Evolutionary conservation across 1,140 invertebrate genomes (phyloP).

Genomic region (Diachasma alloeum): DNA sequence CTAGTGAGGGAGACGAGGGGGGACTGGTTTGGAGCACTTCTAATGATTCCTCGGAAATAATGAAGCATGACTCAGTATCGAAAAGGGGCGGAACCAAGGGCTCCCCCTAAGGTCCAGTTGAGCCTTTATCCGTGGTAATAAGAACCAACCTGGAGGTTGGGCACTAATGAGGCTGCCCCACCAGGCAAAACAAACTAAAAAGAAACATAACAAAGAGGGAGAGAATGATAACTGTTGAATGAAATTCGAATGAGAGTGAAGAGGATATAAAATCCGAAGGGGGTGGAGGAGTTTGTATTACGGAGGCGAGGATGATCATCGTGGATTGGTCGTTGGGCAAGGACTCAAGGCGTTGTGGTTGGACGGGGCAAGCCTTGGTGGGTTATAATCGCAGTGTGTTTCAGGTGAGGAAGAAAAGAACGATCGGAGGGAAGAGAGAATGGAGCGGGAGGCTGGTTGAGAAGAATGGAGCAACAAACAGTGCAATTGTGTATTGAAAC

Average conservation of each 20-base stretch:
- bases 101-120: not conserved
- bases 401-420: conserved; percentile 30
- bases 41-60: conserved; percentile 37
- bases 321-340: conserved; percentile 54
- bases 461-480: not conserved
- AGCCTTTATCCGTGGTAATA: conserved; percentile 43
- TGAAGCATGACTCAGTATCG: conserved; percentile 34
- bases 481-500: not conserved
- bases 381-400: conserved; percentile 2
- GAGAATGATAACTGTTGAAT: not conserved
- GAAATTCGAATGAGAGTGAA: conserved; percentile 3
- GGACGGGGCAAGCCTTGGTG: conserved; percentile 37
- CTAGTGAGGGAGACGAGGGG: not conserved
- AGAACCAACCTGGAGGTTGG: conserved; percentile 47
- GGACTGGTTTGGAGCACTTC: conserved; percentile 23
- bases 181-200: not conserved
- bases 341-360: conserved; percentile 49
- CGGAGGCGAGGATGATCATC: conserved; percentile 54
- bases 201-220: not conserved
- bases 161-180: conserved; percentile 58
- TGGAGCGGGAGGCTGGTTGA: not conserved
- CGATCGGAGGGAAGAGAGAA: conserved; percentile 36
- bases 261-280: not conserved
- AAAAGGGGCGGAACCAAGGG: conserved; percentile 25
- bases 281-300: conserved; percentile 51